A percentile compares a stretch with the other conserved stretches of the same genome.
These are phyloP conservation scores for Zosterops hypoxanthus DNA, from an alignment of 2,113 vertebrate species.

Conservation along the genomic window DNA sequence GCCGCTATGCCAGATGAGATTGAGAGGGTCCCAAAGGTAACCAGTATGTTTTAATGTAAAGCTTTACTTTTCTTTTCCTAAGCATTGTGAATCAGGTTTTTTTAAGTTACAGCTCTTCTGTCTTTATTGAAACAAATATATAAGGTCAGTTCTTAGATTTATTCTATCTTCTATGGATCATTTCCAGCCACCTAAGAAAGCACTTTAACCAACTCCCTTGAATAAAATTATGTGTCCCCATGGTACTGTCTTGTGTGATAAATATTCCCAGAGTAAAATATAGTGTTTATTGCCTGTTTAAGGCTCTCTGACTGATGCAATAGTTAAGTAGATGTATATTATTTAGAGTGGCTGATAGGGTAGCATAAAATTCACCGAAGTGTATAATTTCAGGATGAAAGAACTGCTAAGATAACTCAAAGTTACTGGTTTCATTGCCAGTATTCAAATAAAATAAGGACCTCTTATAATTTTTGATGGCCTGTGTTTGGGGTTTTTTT, in stretches of 20 bases:
- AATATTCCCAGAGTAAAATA: neutral
- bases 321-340: neutral
- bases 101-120: neutral
- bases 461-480: neutral
- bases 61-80: neutral
- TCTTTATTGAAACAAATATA: neutral
- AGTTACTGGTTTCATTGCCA: neutral
- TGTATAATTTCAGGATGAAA: neutral
- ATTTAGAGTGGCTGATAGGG: neutral
- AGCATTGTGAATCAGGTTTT: neutral
- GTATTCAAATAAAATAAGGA: neutral
- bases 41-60: neutral
- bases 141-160: neutral
- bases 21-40: neutral
- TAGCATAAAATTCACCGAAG: neutral
- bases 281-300: neutral
- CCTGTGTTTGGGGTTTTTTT: neutral
- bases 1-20: neutral
- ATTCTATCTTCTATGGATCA: neutral
- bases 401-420: neutral
- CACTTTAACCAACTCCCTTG: neutral
- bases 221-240: neutral
- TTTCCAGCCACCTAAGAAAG: neutral
- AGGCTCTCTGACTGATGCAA: neutral
- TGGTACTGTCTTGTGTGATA: neutral